Evolutionary conservation across 2,113 vertebrate genomes (phyloP).

Genomic region (Murina feae): DNA sequence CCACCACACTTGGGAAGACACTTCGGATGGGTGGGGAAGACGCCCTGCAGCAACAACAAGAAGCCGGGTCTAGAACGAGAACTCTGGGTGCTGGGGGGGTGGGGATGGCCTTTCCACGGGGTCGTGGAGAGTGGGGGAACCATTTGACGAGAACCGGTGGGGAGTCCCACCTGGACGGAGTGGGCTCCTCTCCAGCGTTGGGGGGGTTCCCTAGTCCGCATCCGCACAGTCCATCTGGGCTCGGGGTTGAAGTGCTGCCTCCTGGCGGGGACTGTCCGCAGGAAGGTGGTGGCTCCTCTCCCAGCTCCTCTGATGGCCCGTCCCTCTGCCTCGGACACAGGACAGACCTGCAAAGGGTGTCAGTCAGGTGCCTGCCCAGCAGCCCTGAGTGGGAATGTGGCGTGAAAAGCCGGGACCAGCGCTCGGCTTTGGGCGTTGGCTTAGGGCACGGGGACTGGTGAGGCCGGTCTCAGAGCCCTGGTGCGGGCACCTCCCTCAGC

Average conservation of each 20-base stretch:
- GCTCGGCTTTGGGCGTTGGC: neutral
- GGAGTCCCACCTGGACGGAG: neutral
- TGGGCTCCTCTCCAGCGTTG: neutral
- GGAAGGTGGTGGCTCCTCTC: neutral
- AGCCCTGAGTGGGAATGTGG: neutral
- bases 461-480: neutral
- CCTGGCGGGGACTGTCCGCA: neutral
- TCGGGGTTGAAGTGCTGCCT: too few relatives aligned
- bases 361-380: too few relatives aligned
- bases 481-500: neutral
- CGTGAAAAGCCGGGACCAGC: neutral
- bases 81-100: neutral
- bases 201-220: too few relatives aligned
- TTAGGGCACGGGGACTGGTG: neutral
- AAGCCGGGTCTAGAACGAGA: neutral
- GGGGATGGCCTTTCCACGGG: accelerated
- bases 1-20: neutral
- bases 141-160: neutral
- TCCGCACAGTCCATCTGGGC: too few relatives aligned
- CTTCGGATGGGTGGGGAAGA: too few relatives aligned
- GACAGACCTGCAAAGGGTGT: too few relatives aligned
- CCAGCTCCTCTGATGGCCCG: neutral
- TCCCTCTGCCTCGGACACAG: neutral
- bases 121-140: neutral
- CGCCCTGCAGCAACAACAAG: neutral